Evolutionary conservation across 2,797 vertebrate species (phyloP).

Genomic region (Phoeniculus purpureus): DNA sequence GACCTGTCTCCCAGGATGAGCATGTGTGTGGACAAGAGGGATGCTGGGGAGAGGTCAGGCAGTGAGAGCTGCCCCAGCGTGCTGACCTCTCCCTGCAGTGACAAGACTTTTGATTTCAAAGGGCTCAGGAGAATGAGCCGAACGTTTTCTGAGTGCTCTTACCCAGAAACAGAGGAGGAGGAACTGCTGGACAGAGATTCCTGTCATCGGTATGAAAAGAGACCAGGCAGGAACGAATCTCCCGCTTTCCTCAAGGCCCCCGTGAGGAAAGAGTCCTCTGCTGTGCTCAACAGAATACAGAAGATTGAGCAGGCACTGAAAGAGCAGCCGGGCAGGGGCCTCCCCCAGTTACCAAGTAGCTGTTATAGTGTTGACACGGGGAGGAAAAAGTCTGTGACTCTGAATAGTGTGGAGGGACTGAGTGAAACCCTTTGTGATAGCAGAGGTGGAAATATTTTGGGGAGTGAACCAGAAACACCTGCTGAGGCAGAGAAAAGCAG

Average conservation of each 20-base stretch:
- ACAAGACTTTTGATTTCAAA: conserved; percentile 95
- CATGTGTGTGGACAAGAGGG: conserved; percentile 87
- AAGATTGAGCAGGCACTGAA: conserved; percentile 97
- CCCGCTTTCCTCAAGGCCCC: conserved; percentile 83
- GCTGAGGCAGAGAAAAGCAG: conserved; percentile 83
- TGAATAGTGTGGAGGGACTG: conserved; percentile 81
- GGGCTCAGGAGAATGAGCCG: conserved; percentile 94
- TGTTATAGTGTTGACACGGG: conserved; percentile 91
- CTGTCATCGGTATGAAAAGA: conserved; percentile 87
- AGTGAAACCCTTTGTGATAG: conserved; percentile 78
- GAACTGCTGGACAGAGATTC: conserved; percentile 88
- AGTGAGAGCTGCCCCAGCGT: conserved; percentile 93
- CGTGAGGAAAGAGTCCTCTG: conserved; percentile 90
- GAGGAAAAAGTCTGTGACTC: conserved; percentile 85
- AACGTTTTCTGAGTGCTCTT: conserved; percentile 96
- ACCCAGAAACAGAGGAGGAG: conserved; percentile 93
- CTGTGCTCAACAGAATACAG: conserved; percentile 96
- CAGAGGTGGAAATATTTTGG: conserved; percentile 83
- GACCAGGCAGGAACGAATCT: conserved; percentile 82
- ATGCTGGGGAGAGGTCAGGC: conserved; percentile 82
- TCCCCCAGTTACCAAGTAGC: conserved; percentile 92
- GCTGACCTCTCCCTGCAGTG: conserved; percentile 92
- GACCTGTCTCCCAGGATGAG: conserved; percentile 87
- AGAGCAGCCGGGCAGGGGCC: conserved; percentile 89
- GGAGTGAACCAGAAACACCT: conserved; percentile 83